A percentile compares a stretch with the other conserved stretches of the same genome.
These are phyloP conservation scores for Acanthiza pusilla DNA, from an alignment of 2,797 vertebrate genomes.

Conservation along the genomic window DNA sequence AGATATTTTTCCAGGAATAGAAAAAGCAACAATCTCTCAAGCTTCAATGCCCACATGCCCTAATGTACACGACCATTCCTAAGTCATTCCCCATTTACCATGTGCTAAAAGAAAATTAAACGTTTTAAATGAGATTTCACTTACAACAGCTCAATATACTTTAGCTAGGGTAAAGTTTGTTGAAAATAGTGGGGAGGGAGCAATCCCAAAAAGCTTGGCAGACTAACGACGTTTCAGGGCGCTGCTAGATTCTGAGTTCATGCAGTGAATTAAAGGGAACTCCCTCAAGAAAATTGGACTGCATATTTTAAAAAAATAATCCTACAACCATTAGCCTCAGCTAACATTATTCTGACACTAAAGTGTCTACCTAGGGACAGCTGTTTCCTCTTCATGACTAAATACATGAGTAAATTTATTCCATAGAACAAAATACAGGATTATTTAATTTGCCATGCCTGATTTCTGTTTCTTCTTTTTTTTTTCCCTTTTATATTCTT, in stretches of 20 bases:
- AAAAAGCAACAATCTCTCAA: background rate
- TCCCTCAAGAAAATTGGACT: constrained; percentile 32
- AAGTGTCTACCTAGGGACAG: constrained; percentile 33
- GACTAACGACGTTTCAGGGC: background rate
- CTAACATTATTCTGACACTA: constrained; percentile 38
- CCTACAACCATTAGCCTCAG: constrained; percentile 25
- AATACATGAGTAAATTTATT: constrained; percentile 52
- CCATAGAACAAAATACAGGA: background rate
- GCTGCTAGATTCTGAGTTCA: constrained; percentile 29
- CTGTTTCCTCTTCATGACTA: constrained; percentile 52
- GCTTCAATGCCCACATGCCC: background rate
- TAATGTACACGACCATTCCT: background rate
- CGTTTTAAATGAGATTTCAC: background rate
- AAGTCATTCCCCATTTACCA: background rate
- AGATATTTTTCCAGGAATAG: background rate
- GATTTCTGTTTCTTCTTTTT: background rate
- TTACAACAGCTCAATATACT: background rate
- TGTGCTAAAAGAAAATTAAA: background rate
- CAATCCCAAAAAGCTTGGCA: constrained; percentile 5
- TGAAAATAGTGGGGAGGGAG: background rate
- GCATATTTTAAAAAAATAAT: background rate
- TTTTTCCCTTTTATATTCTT: background rate
- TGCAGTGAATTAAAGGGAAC: constrained; percentile 54
- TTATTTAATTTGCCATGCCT: background rate
- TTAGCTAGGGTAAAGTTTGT: background rate